Evolutionary conservation across 2,113 vertebrate species (phyloP).

Genomic region (Urocitellus parryii): DNA sequence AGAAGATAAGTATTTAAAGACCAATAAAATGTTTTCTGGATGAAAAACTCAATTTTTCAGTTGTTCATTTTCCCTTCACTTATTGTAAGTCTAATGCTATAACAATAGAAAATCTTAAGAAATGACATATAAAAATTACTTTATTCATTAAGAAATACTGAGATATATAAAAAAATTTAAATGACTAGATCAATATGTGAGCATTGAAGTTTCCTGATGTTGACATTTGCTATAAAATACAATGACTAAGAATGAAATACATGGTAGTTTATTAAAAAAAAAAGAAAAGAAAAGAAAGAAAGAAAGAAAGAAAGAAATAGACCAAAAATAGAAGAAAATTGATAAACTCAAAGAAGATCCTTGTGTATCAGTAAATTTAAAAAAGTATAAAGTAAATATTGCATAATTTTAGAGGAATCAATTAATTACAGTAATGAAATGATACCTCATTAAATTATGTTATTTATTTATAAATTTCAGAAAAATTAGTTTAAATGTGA

Average conservation of each 20-base stretch:
- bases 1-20: background rate
- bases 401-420: background rate
- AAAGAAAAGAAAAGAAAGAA: background rate
- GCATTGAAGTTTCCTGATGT: background rate
- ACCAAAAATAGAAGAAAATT: background rate
- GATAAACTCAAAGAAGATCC: background rate
- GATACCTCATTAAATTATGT: too few relatives aligned
- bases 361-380: background rate
- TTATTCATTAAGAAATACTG: background rate
- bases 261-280: background rate
- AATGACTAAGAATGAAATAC: background rate
- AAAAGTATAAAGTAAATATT: background rate
- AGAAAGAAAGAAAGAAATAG: too few relatives aligned
- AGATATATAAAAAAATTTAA: background rate
- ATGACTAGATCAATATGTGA: background rate
- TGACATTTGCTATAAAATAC: background rate
- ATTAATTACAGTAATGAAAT: background rate
- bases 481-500: background rate
- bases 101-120: background rate
- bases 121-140: background rate
- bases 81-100: background rate
- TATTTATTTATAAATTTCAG: background rate
- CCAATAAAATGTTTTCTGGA: background rate
- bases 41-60: background rate
- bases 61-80: background rate